Evolutionary conservation across 2,888 invertebrate species (phyloP).

Genomic region (Tetragonisca angustula): DNA sequence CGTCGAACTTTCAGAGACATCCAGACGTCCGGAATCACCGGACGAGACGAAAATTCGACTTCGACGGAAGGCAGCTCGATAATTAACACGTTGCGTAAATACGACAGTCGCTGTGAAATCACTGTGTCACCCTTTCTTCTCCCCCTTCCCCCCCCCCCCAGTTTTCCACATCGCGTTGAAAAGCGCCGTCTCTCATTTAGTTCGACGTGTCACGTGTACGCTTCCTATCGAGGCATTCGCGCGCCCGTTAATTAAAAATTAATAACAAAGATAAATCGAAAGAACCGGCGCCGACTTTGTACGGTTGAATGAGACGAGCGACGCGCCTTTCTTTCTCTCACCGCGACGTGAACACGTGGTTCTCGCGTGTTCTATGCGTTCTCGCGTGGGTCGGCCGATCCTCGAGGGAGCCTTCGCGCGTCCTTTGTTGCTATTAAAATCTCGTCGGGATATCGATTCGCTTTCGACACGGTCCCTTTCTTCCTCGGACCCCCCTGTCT

Average conservation of each 20-base stretch:
- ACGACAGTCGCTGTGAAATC: conserved; percentile 6
- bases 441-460: conserved; percentile 46
- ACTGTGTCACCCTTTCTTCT: conserved; percentile 13
- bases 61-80: conserved; percentile 38
- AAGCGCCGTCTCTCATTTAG: neutral
- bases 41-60: conserved; percentile 13
- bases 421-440: conserved; percentile 56
- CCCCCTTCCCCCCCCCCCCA: conserved; percentile 24
- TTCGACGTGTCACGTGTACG: neutral
- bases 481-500: neutral
- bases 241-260: conserved; percentile 72
- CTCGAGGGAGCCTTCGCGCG: conserved; percentile 30
- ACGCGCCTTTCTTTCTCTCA: conserved; percentile 40
- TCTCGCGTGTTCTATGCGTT: conserved; percentile 11
- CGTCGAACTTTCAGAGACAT: too few species aligned
- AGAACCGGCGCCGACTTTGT: conserved; percentile 46
- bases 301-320: conserved; percentile 22
- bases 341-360: conserved; percentile 32
- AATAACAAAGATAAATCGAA: conserved; percentile 69
- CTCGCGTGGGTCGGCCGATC: conserved; percentile 18
- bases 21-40: too few species aligned
- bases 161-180: conserved; percentile 21
- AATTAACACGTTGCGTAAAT: conserved; percentile 60
- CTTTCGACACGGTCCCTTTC: conserved; percentile 3
- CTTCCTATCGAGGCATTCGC: conserved; percentile 24